Evolutionary conservation across 2,113 vertebrate genomes (phyloP).

Genomic region (Toxotes chatareus): DNA sequence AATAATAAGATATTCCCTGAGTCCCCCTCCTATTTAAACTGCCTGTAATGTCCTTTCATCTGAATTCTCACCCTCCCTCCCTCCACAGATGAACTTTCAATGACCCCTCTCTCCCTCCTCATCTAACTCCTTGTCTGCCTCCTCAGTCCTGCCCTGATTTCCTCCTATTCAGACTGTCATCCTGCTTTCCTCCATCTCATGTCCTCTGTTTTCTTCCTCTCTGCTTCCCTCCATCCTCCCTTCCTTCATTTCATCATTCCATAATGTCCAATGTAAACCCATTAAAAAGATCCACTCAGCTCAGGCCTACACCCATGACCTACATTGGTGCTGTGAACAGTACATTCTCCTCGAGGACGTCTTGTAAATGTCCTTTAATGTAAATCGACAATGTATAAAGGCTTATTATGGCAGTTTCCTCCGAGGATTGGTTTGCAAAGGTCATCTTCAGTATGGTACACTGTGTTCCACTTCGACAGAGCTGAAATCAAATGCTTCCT

Average conservation of each 20-base stretch:
- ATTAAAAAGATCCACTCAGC: background rate
- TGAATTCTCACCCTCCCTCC: conserved; percentile 11
- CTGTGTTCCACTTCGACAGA: background rate
- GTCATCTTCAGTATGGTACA: background rate
- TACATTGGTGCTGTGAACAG: background rate
- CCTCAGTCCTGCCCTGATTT: conserved; percentile 58
- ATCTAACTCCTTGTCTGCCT: conserved; percentile 40
- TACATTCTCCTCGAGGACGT: background rate
- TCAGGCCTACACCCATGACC: background rate
- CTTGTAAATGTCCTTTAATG: conserved; percentile 19
- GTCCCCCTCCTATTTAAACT: conserved; percentile 33
- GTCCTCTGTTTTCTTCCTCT: conserved; percentile 19
- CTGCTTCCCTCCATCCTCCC: conserved; percentile 14
- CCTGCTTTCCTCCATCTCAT: conserved; percentile 37
- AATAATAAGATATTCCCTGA: conserved; percentile 58
- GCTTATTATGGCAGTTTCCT: conserved; percentile 2
- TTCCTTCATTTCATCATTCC: conserved; percentile 8
- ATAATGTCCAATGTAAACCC: conserved; percentile 2
- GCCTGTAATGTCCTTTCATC: conserved; percentile 32
- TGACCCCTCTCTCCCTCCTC: conserved; percentile 55
- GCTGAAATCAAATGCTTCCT: background rate
- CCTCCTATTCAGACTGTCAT: conserved; percentile 55
- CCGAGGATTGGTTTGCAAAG: conserved; percentile 15
- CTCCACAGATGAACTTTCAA: conserved; percentile 60
- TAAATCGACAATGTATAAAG: background rate